Base-by-base conservation (phyloP, 2,797 vertebrate genomes). In the Pteropus rufus region DNA sequence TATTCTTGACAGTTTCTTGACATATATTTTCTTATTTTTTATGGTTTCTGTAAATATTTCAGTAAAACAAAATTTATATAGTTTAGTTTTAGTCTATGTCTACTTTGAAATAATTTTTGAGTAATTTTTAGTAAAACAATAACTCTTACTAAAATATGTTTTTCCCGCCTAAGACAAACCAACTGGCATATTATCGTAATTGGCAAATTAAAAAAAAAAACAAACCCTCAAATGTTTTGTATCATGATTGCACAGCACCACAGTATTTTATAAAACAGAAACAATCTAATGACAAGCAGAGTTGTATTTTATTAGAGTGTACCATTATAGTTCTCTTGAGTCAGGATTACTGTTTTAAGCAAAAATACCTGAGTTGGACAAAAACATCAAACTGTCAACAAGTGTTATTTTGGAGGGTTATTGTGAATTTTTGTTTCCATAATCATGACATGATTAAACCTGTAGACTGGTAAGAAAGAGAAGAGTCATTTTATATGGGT, bases 101-200 rank as follows among this genome's bases (percentile, higher is more conserved):
- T 90, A 39, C 2, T 31, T 10, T 11, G 24, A 87, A 85, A 94
- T 2, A 80, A 60, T 65, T 80, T 86, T 31, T 75, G 39, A 62
- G 41, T 49, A 36, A 29, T 49, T 24, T 76, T 49, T 26, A 75
- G 16, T 23, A 36, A 49, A 62, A 14, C 56, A 56, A 44, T 86
- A 14, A 95, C 81, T 95, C 96, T 92, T 49, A 87, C 75, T 64
- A 76, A 95, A 93, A 88, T 10, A 6, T 46, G 49, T 29, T 64
- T 96, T 39, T 34, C 7, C 21, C 29, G 90, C 39, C 49, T 21
- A 62, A 60, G 31, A 84, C 4, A 90, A 54, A 44, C 23, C 62
- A 86, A 58, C n/a, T 19, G 29, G 73, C 21, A 52, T 91, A 41
- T 41, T 19, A 58, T 62, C 94, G 10, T 49, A 76, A 87, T 41